These are phyloP conservation scores for Drosophila sordidula DNA, from an alignment of 2,888 invertebrate genomes.

Conservation along the genomic window DNA sequence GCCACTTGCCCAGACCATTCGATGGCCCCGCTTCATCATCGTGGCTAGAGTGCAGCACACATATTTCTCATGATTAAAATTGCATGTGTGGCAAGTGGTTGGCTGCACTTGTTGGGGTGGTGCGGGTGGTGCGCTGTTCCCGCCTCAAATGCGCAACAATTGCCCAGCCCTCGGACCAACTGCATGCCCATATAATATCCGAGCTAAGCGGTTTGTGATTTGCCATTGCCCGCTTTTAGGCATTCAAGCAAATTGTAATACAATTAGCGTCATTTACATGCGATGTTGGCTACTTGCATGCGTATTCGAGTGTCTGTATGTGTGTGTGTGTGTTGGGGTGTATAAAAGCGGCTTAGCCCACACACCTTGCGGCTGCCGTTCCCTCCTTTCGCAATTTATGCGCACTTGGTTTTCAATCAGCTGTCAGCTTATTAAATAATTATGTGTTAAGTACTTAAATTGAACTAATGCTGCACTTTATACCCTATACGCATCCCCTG, in stretches of 20 bases:
- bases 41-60: slow-evolving; percentile 28
- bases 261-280: slow-evolving; percentile 79
- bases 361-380: slow-evolving; percentile 36
- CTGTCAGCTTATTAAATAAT: slow-evolving; percentile 77
- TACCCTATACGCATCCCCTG: too few relatives aligned
- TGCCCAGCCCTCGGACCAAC: slow-evolving; percentile 14
- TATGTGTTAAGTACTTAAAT: slow-evolving; percentile 47
- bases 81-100: slow-evolving; percentile 52
- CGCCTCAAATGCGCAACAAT: slow-evolving; percentile 53
- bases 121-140: slow-evolving; percentile 1
- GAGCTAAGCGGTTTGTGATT: slow-evolving; percentile 75
- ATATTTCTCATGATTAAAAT: slow-evolving; percentile 63
- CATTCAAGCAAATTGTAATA: slow-evolving; percentile 79
- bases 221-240: slow-evolving; percentile 69
- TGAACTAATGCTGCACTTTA: slow-evolving; percentile 22
- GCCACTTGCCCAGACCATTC: slow-evolving; percentile 22
- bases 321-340: slow-evolving; percentile 3
- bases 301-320: slow-evolving; percentile 13
- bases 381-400: slow-evolving; percentile 26
- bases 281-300: slow-evolving; percentile 39
- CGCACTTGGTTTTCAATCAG: slow-evolving; percentile 59
- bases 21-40: slow-evolving; percentile 31
- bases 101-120: slow-evolving; percentile 21
- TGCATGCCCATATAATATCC: slow-evolving; percentile 47
- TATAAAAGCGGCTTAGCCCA: slow-evolving; percentile 61